Base-by-base conservation (phyloP, 2,797 vertebrate genomes). In the Gadopsis bispinosus region DNA sequence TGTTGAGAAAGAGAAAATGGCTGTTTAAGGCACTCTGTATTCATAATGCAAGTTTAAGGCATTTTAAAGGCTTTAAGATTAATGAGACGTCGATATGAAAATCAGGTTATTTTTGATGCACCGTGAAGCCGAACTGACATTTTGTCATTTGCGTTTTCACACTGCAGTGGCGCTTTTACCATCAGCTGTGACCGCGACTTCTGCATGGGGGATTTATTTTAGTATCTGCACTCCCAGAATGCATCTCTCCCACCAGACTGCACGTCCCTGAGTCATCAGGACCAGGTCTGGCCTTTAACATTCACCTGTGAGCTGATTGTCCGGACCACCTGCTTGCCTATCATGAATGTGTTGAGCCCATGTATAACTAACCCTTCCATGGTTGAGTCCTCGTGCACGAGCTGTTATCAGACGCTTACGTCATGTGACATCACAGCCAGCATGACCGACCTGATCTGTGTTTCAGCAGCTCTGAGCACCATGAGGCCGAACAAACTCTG, bases 141-240 rank as follows among this genome's bases (percentile, higher is more conserved):
- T 43, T 41, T 20, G 5, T 20, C 4, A 59, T 85, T 77, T 75
- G 39, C 61, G 41, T 79, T 29, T 66, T 68, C 19, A 79, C 0
- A 0, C 55, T 62, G 17, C 59, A 43, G 71, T 0, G 4, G n/a
- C 1, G 6, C 41, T 4, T 9, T 80, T 69, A 43, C 62, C 26
- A 0, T 50, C 41, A 74, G 33, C 56, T 6, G 17, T 17, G 5
- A 67, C 71, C 33, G 0, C 69, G 7, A 70, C 20, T 59, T 76
- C 73, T 69, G 56, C 71, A 73, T 51, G 29, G 59, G 60, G 31
- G 11, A 5, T 35, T 75, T 48, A 75, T 75, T 75, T 80, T 59
- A 31, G 39, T 29, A 1, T 41, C 17, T 77, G 48, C 10, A 0
- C 16, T 75, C 71, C 51, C 69, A 77, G 33, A 69, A 79, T 79